Base-by-base conservation (phyloP, 2,113 vertebrate species). In the Microcebus ravelobensis region DNA sequence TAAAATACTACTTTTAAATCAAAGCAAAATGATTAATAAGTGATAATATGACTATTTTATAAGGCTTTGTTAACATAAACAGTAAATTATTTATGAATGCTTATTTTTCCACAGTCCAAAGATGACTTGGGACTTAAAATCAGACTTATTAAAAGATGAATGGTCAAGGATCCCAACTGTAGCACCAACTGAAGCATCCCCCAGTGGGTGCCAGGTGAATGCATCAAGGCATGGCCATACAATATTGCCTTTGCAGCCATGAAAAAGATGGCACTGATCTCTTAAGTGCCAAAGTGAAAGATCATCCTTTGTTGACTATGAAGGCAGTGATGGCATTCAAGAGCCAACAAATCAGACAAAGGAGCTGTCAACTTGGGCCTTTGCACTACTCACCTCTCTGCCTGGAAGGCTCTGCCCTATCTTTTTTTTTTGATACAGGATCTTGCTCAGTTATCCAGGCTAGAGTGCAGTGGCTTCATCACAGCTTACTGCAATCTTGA, bases 1-100 rank as follows among this genome's bases (percentile, higher is more conserved):
- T 87, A 93, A 96, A 95, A 91, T 42, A 61, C 12, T 29, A 93
- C n/a, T 55, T 87, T 94, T 61, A 83, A 95, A 80, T 63, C 86
- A 93, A 81, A 87, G 83, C 18, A 93, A 96, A 96, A 93, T 93
- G 80, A 96, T 67, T 94, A 20, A 23, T 70, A 23, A 21, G 55
- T 77, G 21, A 89, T 42, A 85, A 79, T 31, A 76, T 92, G 45
- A 94, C 55, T 90, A 25, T 86, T 80, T 25, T 76, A 36, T 65
- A 83, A 96, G 63, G 34, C 45, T 89, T 85, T 21, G 71, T 68
- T 95, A 65, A 95, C 11, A 90, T 84, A 57, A 91, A 81, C 17
- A 93, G 42, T 63, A 76, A 91, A 63, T 88, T 87, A 73, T 94
- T 85, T 81, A 81, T 70, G 36, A 87, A 59, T 91, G 50, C 61